Evolutionary conservation across 1,140 invertebrate species (phyloP).

Genomic region (Anthonomus grandis): DNA sequence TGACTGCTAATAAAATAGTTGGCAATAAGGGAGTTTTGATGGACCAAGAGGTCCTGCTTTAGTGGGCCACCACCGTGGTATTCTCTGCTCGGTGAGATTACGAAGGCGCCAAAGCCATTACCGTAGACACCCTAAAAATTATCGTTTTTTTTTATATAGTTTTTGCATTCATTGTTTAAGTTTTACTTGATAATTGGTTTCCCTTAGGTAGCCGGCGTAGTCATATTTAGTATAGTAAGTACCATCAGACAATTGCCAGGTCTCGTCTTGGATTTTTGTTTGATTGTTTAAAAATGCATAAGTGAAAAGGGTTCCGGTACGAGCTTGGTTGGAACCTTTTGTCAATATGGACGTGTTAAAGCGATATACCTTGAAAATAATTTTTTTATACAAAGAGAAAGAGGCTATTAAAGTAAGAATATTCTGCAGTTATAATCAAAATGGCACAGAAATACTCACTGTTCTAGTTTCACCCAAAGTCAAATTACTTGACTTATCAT

Average conservation of each 20-base stretch:
- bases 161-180: too few species aligned
- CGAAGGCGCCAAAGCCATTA: conserved; percentile 6
- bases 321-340: conserved; percentile 9
- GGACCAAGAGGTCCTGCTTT: conserved; percentile 9
- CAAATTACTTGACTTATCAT: not conserved
- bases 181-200: conserved; percentile 17
- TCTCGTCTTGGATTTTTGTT: conserved; percentile 18
- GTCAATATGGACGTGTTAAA: conserved; percentile 4
- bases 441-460: too few species aligned
- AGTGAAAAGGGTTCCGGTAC: conserved; percentile 3
- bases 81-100: conserved; percentile 7
- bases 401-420: too few species aligned
- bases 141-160: too few species aligned
- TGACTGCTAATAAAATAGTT: conserved; percentile 18
- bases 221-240: conserved; percentile 20
- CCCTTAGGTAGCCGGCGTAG: conserved; percentile 10
- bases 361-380: conserved; percentile 16
- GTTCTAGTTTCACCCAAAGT: conserved; percentile 14
- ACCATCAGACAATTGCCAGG: conserved; percentile 14
- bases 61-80: conserved; percentile 14
- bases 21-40: conserved; percentile 6
- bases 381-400: too few species aligned
- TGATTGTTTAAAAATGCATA: conserved; percentile 7
- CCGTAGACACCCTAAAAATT: conserved; percentile 5
- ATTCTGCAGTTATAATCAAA: too few species aligned